Conservation (phyloP, 1,140 invertebrate genomes). For the Anoplophora glabripennis region DNA sequence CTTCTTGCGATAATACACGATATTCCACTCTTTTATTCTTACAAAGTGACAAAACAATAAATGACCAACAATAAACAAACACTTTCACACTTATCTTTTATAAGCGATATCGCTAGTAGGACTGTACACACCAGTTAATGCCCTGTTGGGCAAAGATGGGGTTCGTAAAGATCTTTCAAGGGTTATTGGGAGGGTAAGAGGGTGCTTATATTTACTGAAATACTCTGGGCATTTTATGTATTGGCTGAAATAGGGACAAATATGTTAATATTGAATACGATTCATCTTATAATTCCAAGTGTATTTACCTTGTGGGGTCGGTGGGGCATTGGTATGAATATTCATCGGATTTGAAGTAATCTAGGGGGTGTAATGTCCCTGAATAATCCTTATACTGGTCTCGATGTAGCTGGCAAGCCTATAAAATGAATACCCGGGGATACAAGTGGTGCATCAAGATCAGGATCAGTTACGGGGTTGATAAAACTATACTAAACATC, state of each 20-base stretch:
- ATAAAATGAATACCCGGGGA: constrained; percentile 11
- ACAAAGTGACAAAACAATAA: too few relatives aligned
- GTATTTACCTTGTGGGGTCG: constrained; percentile 51
- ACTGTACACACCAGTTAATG: constrained; percentile 50
- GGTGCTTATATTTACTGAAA: constrained; percentile 57
- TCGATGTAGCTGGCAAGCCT: constrained; percentile 57
- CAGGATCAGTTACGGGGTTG: too few relatives aligned
- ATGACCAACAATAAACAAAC: too few relatives aligned
- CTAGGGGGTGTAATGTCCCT: constrained; percentile 52
- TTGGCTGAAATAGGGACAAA: constrained; percentile 45
- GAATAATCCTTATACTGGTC: constrained; percentile 58
- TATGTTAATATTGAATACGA: not conserved
- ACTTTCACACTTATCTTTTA: not conserved
- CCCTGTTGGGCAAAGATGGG: constrained; percentile 53
- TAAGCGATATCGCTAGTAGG: constrained; percentile 21
- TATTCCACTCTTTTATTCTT: too few relatives aligned
- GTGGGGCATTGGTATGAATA: constrained; percentile 53
- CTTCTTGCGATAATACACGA: too few relatives aligned
- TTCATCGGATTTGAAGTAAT: constrained; percentile 53
- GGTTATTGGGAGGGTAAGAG: constrained; percentile 52
- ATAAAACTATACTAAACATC: too few relatives aligned
- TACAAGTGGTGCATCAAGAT: too few relatives aligned
- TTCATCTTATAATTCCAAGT: too few relatives aligned
- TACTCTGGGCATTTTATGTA: constrained; percentile 55
- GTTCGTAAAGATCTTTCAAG: constrained; percentile 50